Evolutionary conservation across 2,888 invertebrate species (phyloP).

Genomic region (Clostera curtula): DNA sequence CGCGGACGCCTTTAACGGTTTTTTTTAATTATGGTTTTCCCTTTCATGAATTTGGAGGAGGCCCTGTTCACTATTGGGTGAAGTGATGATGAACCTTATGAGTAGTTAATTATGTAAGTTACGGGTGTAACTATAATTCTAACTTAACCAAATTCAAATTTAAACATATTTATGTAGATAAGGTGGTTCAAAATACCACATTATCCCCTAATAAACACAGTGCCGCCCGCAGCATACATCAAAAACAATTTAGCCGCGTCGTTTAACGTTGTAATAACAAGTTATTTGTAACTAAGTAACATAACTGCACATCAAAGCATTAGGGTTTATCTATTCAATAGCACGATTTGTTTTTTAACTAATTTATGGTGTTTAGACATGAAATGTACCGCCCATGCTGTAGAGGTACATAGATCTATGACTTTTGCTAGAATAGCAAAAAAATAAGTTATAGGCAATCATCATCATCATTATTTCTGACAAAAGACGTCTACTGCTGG

Average conservation of each 20-base stretch:
- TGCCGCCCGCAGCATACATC: slow-evolving; percentile 41
- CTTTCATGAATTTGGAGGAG: no score
- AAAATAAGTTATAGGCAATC: no score
- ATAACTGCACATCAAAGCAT: slow-evolving; percentile 53
- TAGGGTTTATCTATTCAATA: slow-evolving; percentile 54
- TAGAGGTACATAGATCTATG: slow-evolving; percentile 11
- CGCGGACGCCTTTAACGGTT: no score
- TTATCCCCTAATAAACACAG: slow-evolving; percentile 20
- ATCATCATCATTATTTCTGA: no score
- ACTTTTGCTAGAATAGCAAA: slow-evolving; percentile 21
- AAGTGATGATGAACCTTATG: no score
- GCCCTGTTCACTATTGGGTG: no score
- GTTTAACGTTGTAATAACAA: slow-evolving; percentile 46
- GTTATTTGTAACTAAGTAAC: slow-evolving; percentile 28
- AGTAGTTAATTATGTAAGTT: no score
- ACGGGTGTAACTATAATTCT: no score
- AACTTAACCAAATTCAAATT: no score
- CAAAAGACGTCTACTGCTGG: no score
- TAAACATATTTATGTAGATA: neutral
- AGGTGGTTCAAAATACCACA: slow-evolving; percentile 7
- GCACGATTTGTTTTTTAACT: slow-evolving; percentile 70
- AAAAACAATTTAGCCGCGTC: slow-evolving; percentile 44
- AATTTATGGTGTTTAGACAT: slow-evolving; percentile 63
- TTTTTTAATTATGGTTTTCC: no score
- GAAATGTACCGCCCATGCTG: slow-evolving; percentile 49